phyloP scores from a whole-genome alignment of 2,797 vertebrate genomes.

The Morus bassanus region DNA sequence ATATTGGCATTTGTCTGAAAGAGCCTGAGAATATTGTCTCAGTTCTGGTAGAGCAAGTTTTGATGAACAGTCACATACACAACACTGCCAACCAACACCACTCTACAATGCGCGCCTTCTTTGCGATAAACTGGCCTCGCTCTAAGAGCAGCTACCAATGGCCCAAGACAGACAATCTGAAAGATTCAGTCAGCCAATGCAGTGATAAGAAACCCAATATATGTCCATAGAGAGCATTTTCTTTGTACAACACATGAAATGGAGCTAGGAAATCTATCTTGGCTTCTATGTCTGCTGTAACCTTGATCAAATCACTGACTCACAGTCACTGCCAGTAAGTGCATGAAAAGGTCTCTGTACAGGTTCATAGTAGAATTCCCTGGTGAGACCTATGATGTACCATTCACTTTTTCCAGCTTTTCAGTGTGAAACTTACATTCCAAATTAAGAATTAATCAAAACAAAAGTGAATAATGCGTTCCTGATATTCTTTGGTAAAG shows the following conservation, averaged over 20 bases:
- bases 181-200: neutral
- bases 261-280: neutral
- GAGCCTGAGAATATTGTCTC: neutral
- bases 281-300: neutral
- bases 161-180: neutral
- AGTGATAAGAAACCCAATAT: neutral
- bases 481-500: neutral
- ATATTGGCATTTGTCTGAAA: neutral
- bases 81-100: neutral
- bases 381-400: neutral
- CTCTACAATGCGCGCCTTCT: fast-evolving
- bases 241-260: neutral
- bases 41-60: neutral
- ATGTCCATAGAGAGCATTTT: neutral
- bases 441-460: neutral
- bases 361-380: neutral
- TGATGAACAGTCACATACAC: neutral
- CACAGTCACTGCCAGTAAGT: neutral
- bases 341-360: neutral
- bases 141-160: neutral
- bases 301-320: neutral
- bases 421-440: neutral
- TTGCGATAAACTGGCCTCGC: neutral
- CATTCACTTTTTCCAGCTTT: neutral
- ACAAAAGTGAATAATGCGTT: neutral